Base-by-base conservation (phyloP, 2,888 invertebrate genomes). In the Pollenia amentaria region DNA sequence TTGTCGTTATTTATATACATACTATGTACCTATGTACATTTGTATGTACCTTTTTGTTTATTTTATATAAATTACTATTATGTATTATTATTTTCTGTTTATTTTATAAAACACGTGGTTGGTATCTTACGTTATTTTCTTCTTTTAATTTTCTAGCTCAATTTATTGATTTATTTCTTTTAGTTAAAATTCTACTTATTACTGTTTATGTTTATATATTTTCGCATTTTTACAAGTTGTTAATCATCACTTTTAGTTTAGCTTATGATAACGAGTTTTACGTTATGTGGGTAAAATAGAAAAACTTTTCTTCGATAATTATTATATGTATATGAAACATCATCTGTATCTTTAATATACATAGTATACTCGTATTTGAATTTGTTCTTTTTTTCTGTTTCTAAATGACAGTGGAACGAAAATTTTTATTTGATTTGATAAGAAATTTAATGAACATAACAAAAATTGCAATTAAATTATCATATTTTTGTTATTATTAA, bases 361-460 rank as follows among this genome's bases (percentile, higher is more conserved):
- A 29, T 29, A 29, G 0, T 29, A 29, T 6, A 62, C 62, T 64
- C 64, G 18, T 8, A 40, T 40, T 38, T 62, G n/a, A 64, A n/a
- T 53, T 40, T 51, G 10, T 53, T 18, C 18, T 10, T 62, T n/a
- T 21, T 16, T 18, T 75, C 40, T 48, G 38, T 18, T 62, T 51
- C 1, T 51, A 14, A 65, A 16, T 70, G 70, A 70, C 46, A 65
- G 18, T 72, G 80, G 80, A 80, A 72, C 64, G 65, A 38, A 53
- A 73, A 29, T 29, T 18, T 38, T 60, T 29, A 53, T 72, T 65
- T 29, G 46, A n/a, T 64, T 44, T 80, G 80, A 80, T 80, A 65
- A 80, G 80, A 78, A 78, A 46, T 44, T 77, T 16, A 67, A 46
- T 65, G n/a, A n/a, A n/a, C n/a, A n/a, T 12, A 76, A 42, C 65